A percentile compares a stretch with the other conserved stretches of the same genome.
Evolutionary conservation across 1,140 invertebrate species (phyloP).

Genomic region (Periplaneta americana): DNA sequence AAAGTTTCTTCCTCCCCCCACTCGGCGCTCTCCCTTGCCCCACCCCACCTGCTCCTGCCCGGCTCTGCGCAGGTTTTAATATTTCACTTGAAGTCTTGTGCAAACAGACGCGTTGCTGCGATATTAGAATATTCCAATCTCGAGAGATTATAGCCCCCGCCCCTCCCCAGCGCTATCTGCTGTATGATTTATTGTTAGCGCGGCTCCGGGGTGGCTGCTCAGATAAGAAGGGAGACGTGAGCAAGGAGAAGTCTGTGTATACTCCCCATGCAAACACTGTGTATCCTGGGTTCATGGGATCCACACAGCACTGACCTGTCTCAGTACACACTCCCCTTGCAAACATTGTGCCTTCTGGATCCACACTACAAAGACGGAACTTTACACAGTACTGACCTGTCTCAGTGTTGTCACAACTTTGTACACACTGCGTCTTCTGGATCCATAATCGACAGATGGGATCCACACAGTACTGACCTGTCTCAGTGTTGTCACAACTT

Average conservation of each 20-base stretch:
- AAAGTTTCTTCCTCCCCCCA: background rate
- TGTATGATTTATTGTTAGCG: slow-evolving; percentile 13
- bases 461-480: too few species aligned
- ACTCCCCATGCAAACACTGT: background rate
- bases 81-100: slow-evolving; percentile 25
- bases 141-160: slow-evolving; percentile 17
- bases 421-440: too few species aligned
- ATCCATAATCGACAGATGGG: too few species aligned
- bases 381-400: too few species aligned
- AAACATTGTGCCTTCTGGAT: too few species aligned
- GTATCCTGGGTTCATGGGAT: too few species aligned
- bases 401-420: too few species aligned
- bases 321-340: too few species aligned
- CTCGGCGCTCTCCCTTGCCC: background rate
- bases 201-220: slow-evolving; percentile 5
- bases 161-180: slow-evolving; percentile 7
- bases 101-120: slow-evolving; percentile 22
- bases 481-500: too few species aligned
- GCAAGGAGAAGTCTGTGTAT: background rate
- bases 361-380: too few species aligned
- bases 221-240: slow-evolving; percentile 2
- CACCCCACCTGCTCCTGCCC: background rate
- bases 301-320: too few species aligned
- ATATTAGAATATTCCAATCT: slow-evolving; percentile 26
- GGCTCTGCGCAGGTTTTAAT: slow-evolving; percentile 24